These are phyloP conservation scores for Barnardius zonarius DNA, from an alignment of 2,113 vertebrate species.

Conservation along the genomic window DNA sequence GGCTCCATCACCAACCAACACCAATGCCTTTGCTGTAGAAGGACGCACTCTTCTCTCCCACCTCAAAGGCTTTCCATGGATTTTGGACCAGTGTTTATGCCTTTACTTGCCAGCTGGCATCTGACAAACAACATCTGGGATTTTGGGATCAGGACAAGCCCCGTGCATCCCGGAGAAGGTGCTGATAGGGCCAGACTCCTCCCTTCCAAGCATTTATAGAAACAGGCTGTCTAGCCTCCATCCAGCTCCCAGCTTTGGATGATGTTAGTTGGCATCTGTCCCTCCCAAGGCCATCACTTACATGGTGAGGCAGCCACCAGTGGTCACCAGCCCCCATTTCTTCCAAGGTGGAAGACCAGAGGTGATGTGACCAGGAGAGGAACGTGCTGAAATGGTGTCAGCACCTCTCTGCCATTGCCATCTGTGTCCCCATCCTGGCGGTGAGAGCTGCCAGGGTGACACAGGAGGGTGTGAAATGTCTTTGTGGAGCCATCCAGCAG, in stretches of 20 bases:
- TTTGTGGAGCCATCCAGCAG: not conserved
- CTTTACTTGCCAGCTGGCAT: not conserved
- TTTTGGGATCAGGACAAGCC: not conserved
- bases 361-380: not conserved
- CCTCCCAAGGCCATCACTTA: not conserved
- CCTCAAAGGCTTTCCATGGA: not conserved
- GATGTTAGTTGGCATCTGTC: not conserved
- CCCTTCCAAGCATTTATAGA: not conserved
- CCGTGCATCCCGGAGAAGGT: not conserved
- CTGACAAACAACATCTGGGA: not conserved
- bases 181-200: not conserved
- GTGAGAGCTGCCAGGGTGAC: not conserved
- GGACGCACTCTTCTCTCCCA: not conserved
- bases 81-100: not conserved
- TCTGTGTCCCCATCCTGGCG: not conserved
- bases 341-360: not conserved
- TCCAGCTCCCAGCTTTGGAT: not conserved
- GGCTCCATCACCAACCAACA: not conserved
- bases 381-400: not conserved
- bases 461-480: not conserved
- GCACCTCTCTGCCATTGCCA: not conserved
- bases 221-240: not conserved
- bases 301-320: not conserved
- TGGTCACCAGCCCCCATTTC: not conserved
- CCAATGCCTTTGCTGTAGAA: not conserved